Base-by-base conservation (phyloP, 2,888 invertebrate genomes). In the Tipula vernalis region DNA sequence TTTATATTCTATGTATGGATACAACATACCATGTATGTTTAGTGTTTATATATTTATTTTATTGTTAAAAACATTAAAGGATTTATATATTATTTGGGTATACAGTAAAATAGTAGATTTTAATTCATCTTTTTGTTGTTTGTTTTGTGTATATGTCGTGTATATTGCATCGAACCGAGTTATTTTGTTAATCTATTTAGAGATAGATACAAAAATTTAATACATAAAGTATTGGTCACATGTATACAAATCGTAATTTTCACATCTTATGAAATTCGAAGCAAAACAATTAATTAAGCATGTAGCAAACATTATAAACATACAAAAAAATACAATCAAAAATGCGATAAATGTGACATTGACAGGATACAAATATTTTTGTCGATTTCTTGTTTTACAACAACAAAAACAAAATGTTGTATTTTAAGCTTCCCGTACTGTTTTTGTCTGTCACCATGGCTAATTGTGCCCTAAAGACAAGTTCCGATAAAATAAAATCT, bases 41-140 rank as follows among this genome's bases (percentile, higher is more conserved):
- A 71, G 71, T 71, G 71, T 71, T 71, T 71, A 71, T 71, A 28
- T 71, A 28, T 71, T 71, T 71, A 71, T 71, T 71, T 71, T 71
- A 71, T 71, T 71, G 71, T 71, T 71, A 71, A 71, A 71, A 71
- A 71, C 71, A 71, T 71, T 71, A 71, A 71, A 71, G 71, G 71
- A 71, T 71, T 71, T 71, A 71, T 71, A 12, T 28, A 71, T 71
- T 71, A 71, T 71, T 71, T 71, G 18, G 18, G 28, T 28, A 28
- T 8, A 44, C 44, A 51, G 28, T 71, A 71, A 10, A 57, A 71
- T 28, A 71, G 71, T 71, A 28, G 71, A 71, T 71, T 71, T 71
- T 71, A 10, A 12, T 71, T 18, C 18, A 71, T 71, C 4, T 71
- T 71, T n/a, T 71, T 51, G 51, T 28, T 71, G 10, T 71, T 28